Evolutionary conservation across 1,140 invertebrate species (phyloP).

Genomic region (Diachasma alloeum): DNA sequence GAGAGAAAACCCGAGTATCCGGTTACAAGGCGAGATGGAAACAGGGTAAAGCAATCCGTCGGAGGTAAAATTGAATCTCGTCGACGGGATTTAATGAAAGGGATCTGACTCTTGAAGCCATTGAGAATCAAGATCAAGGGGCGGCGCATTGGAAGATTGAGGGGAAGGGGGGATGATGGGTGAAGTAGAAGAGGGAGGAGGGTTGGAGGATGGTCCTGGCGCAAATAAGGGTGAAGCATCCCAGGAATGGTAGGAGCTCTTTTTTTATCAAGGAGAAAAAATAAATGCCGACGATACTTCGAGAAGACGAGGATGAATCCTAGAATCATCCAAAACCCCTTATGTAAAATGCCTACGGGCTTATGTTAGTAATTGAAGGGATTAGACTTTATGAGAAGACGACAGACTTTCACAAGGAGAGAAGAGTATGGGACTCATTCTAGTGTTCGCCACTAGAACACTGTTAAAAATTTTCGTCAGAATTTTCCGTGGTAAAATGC

Average conservation of each 20-base stretch:
- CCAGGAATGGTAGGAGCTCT: not conserved
- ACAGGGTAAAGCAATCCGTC: constrained; percentile 62
- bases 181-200: no score
- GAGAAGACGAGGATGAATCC: not conserved
- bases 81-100: constrained; percentile 58
- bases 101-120: constrained; percentile 37
- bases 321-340: not conserved
- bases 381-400: no score
- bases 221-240: not conserved
- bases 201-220: no score
- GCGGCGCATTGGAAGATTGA: constrained; percentile 31
- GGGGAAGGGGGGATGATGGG: constrained; percentile 12
- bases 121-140: constrained; percentile 57
- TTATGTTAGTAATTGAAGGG: no score
- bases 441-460: no score
- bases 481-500: no score
- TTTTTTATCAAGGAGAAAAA: not conserved
- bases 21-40: constrained; percentile 48
- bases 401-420: no score
- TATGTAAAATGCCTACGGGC: no score
- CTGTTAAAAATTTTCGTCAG: no score
- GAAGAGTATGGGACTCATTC: no score
- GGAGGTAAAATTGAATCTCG: constrained; percentile 60
- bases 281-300: not conserved
- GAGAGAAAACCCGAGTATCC: constrained; percentile 40